Conservation (phyloP, 2,888 invertebrate species). For the Fragum sueziense region DNA sequence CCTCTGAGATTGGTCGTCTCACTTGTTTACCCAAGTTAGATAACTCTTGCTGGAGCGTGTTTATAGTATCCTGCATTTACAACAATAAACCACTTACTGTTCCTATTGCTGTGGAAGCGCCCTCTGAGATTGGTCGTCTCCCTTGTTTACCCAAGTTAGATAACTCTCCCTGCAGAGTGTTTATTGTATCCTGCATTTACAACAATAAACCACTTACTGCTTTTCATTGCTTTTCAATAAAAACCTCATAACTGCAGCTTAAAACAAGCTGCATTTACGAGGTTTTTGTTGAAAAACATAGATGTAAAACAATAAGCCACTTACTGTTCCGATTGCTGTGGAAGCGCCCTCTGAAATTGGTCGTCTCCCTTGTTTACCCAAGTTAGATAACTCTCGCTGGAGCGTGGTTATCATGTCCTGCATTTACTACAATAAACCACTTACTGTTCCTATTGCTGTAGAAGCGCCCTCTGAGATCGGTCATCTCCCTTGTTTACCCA, state of each 20-base stretch:
- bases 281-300: too few species aligned
- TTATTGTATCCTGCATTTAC: constrained; percentile 82
- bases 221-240: too few species aligned
- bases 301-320: too few species aligned
- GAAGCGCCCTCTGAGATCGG: constrained; percentile 52
- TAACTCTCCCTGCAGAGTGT: constrained; percentile 77
- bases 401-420: constrained; percentile 80
- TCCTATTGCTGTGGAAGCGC: constrained; percentile 31
- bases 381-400: constrained; percentile 75
- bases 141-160: constrained; percentile 69
- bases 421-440: constrained; percentile 82
- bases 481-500: too few species aligned
- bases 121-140: constrained; percentile 51
- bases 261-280: too few species aligned
- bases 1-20: constrained; percentile 51
- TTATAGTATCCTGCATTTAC: constrained; percentile 82
- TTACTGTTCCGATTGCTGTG: constrained; percentile 12
- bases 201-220: too few species aligned
- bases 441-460: constrained; percentile 13
- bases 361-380: constrained; percentile 63
- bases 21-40: constrained; percentile 69
- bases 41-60: constrained; percentile 77
- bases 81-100: constrained; percentile 72
- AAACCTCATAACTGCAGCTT: too few species aligned
- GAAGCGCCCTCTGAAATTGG: constrained; percentile 56